Evolutionary conservation across 2,797 vertebrate species (phyloP).

Genomic region (Oryzias dopingdopingensis): DNA sequence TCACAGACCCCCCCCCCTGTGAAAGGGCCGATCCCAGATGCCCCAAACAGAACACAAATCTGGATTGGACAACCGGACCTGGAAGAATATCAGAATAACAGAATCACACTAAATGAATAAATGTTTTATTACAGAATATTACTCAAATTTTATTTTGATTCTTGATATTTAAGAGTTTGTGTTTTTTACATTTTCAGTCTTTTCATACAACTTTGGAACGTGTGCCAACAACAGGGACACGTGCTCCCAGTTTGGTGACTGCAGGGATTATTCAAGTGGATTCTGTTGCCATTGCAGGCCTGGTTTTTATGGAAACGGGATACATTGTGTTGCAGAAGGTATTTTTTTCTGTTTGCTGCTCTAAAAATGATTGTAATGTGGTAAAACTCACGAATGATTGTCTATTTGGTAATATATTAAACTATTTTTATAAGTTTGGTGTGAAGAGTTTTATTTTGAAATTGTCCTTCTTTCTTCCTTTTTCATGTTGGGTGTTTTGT

Average conservation of each 20-base stretch:
- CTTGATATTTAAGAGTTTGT: no score
- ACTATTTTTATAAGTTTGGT: no score
- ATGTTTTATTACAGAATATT: no score
- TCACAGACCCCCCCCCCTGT: no score
- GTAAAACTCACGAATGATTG: not conserved
- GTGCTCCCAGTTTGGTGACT: conserved; percentile 88
- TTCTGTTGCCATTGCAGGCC: conserved; percentile 91
- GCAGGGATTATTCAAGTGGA: conserved; percentile 84
- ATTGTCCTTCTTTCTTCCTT: not conserved
- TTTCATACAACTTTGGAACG: conserved; percentile 86
- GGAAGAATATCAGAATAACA: no score
- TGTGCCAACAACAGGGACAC: conserved; percentile 85
- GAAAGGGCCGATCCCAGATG: no score
- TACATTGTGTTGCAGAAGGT: conserved; percentile 95
- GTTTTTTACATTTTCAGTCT: conserved; percentile 77
- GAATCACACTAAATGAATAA: no score
- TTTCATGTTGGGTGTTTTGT: conserved; percentile 1
- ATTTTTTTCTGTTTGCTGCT: not conserved
- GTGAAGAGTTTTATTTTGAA: not conserved
- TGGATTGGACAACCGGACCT: no score
- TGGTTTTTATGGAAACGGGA: conserved; percentile 93
- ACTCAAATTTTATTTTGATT: no score
- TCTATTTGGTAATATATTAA: not conserved
- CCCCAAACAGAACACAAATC: no score
- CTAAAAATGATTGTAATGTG: not conserved